phyloP scores from a whole-genome alignment of 35 echinoderm and acorn worm genomes.

The Lytechinus variegatus region DNA sequence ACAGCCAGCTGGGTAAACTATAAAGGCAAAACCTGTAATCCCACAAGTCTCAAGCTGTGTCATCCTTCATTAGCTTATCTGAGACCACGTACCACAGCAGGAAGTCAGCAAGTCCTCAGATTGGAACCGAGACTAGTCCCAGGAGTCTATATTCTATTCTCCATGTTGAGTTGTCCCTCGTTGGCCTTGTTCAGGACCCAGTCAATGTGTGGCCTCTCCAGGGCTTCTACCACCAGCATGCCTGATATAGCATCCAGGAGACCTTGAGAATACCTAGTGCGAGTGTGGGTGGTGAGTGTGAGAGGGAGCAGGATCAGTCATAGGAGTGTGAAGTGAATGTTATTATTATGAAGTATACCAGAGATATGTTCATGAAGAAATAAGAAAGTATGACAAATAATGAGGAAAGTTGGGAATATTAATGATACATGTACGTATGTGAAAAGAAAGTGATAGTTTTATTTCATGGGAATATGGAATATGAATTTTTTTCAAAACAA shows the following conservation, averaged over 20 bases:
- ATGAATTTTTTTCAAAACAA: neutral
- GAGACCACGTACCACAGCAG: too few species aligned
- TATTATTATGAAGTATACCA: neutral
- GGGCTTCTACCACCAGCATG: constrained; percentile 83
- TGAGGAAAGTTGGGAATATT: neutral
- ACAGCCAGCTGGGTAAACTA: too few species aligned
- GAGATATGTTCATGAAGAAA: neutral
- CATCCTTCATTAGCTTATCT: too few species aligned
- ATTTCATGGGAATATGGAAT: neutral
- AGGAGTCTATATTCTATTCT: constrained; percentile 71
- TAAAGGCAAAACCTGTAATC: too few species aligned
- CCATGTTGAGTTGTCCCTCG: constrained; percentile 66
- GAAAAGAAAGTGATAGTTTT: neutral
- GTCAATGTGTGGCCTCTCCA: constrained; percentile 81
- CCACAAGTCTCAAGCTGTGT: too few species aligned
- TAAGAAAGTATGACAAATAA: neutral
- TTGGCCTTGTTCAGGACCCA: constrained; percentile 80
- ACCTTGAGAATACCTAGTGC: constrained; percentile 71
- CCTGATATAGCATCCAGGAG: constrained; percentile 79
- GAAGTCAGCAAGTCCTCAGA: too few species aligned
- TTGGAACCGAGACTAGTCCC: neutral
- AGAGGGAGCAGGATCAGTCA: neutral
- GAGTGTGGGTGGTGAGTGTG: neutral
- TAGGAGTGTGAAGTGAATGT: neutral
- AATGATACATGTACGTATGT: neutral